phyloP scores from a whole-genome alignment of 2,113 vertebrate species.

The Sebastes fasciatus region DNA sequence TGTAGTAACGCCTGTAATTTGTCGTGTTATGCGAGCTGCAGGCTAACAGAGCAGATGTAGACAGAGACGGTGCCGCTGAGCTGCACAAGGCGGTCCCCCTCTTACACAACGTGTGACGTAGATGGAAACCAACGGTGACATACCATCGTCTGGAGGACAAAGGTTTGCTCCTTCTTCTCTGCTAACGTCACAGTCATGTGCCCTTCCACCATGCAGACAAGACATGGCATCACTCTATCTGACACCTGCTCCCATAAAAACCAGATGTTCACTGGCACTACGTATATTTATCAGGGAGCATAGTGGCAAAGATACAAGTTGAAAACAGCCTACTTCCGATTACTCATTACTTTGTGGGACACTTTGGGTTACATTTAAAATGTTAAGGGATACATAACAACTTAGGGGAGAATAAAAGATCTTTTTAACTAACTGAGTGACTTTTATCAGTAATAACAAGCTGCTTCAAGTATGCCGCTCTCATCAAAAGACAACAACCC shows the following conservation, averaged over 20 bases:
- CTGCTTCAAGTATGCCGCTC: not conserved
- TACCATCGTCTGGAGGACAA: conserved; percentile 62
- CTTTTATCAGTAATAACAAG: conserved; percentile 21
- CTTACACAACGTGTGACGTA: conserved; percentile 60
- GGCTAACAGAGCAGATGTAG: conserved; percentile 23
- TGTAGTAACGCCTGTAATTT: conserved; percentile 16
- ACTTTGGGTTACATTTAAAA: not conserved
- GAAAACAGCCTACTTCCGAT: not conserved
- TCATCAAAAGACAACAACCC: conserved; percentile 7
- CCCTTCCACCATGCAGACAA: conserved; percentile 2
- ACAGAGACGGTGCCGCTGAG: conserved; percentile 8
- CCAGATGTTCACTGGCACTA: conserved; percentile 44
- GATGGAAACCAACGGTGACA: conserved; percentile 67
- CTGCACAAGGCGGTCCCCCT: not conserved
- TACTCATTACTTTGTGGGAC: not conserved
- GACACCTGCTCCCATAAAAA: conserved; percentile 37
- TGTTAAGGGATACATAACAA: not conserved
- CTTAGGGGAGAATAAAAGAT: not conserved
- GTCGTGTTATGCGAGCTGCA: not conserved
- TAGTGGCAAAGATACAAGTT: not conserved
- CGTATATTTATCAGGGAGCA: not conserved
- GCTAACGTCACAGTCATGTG: conserved; percentile 43
- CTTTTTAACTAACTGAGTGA: not conserved
- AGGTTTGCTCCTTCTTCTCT: conserved; percentile 38
- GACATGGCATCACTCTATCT: conserved; percentile 39